Conservation (phyloP, 2,113 vertebrate genomes). For the Zapornia atra region DNA sequence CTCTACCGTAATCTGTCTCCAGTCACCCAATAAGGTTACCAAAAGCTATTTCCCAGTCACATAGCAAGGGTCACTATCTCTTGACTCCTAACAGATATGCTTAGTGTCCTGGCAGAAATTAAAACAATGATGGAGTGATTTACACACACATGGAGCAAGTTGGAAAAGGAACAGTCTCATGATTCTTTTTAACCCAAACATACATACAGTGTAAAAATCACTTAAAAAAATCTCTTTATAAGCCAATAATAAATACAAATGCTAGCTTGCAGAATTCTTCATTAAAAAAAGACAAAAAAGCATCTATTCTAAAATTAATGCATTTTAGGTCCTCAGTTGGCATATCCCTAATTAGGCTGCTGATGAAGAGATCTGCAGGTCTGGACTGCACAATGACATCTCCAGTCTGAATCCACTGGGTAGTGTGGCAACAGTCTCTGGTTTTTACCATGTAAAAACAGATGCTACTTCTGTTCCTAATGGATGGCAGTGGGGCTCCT, state of each 20-base stretch:
- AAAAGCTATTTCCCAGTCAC: slow-evolving; percentile 10
- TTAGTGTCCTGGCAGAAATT: background rate
- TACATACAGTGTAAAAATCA: background rate
- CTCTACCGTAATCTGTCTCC: slow-evolving; percentile 7
- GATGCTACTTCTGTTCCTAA: background rate
- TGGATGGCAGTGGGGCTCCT: background rate
- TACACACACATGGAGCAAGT: background rate
- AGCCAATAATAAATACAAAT: background rate
- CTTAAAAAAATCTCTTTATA: background rate
- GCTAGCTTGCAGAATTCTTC: background rate
- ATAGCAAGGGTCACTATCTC: background rate
- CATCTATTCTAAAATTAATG: background rate
- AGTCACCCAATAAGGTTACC: slow-evolving; percentile 12
- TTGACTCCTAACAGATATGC: background rate
- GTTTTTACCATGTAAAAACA: background rate
- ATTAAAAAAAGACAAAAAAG: background rate
- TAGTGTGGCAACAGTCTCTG: background rate
- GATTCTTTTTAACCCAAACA: background rate
- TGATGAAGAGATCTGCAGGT: background rate
- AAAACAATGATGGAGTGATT: background rate
- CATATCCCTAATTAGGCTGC: background rate
- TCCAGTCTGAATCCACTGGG: background rate
- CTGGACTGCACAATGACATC: background rate
- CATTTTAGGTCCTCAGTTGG: background rate
- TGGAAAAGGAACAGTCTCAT: background rate